Base-by-base conservation (phyloP, 2,888 invertebrate genomes). In the Myopa tessellatipennis region DNA sequence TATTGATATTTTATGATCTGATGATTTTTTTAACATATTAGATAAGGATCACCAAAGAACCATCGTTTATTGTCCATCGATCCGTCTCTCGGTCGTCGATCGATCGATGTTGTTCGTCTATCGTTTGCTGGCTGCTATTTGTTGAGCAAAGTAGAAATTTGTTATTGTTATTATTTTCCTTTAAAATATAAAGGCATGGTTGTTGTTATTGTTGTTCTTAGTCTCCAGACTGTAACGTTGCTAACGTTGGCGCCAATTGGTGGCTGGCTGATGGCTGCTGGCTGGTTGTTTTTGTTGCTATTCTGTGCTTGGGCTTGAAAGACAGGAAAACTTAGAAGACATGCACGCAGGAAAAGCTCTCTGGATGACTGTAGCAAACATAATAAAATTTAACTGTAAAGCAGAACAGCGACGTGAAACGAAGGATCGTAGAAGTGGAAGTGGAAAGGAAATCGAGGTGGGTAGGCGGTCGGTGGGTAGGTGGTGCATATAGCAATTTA, bases 211-310 rank as follows among this genome's bases (percentile, higher is more conserved):
- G 61, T 10, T 10, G 4, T 10, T 26, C 34, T 4, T 26, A 26
- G n/a, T 61, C 26, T n/a, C 14, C 1, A 26, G 61, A 10, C 10
- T n/a, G n/a, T 61, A 26, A 26, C 18, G 18, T 61, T 34, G 52
- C 74, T 69, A 74, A 50, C 70, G 74, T 74, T 65, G 77, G 74
- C 77, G 71, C 77, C 74, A 77, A 73, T 77, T 72, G 58, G 55
- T 77, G 18, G 26, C 38, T 55, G 55, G 14, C 55, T n/a, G 55
- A 45, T 45, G 45, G 45, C 45, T 26, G 26, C 26, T 26, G 26
- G 26, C 26, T 10, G 10, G 6, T 45, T 45, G 7, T 45, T 45
- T 6, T 45, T 45, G 45, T 45, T 45, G 45, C 45, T 45, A 45
- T 45, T 0, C 10, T 26, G 26, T 26, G 26, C 26, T 26, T 26